Conservation (phyloP, 1,140 invertebrate species). For the Leptinotarsa defecta region DNA sequence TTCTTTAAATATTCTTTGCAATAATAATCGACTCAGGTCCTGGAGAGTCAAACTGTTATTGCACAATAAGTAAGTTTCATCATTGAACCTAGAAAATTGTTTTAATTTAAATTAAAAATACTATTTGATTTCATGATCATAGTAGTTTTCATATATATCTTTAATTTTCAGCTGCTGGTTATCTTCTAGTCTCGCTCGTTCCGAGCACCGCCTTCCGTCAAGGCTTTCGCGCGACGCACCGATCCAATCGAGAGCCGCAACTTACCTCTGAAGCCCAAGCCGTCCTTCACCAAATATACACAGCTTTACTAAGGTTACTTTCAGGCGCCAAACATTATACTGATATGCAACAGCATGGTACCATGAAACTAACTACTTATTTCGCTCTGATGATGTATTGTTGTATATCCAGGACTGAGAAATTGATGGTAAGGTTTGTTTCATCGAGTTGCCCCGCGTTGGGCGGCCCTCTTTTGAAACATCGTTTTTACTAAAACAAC, state of each 20-base stretch:
- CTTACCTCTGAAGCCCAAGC: constrained; percentile 73
- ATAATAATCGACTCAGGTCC: too few relatives aligned
- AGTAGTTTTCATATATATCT: not conserved
- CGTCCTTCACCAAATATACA: constrained; percentile 85
- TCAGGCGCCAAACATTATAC: constrained; percentile 83
- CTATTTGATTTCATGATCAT: too few relatives aligned
- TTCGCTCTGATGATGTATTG: constrained; percentile 90
- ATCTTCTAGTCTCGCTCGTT: constrained; percentile 84
- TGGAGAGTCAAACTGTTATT: too few relatives aligned
- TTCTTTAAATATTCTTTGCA: too few relatives aligned
- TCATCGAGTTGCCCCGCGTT: not conserved
- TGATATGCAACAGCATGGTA: constrained; percentile 82
- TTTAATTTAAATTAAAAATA: too few relatives aligned
- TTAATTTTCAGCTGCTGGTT: constrained; percentile 72
- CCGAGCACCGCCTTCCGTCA: constrained; percentile 87
- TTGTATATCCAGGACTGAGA: constrained; percentile 86
- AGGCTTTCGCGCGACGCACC: constrained; percentile 72
- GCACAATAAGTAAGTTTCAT: too few relatives aligned
- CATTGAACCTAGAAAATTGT: too few relatives aligned
- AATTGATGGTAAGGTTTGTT: constrained; percentile 77
- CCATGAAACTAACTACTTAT: constrained; percentile 89
- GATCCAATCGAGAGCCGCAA: constrained; percentile 56
- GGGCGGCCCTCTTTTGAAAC: too few relatives aligned
- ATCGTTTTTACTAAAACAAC: too few relatives aligned
- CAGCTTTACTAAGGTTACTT: constrained; percentile 75